A percentile compares a stretch with the other conserved stretches of the same genome.
These are phyloP conservation scores for Coelopa frigida DNA, from an alignment of 1,140 invertebrate genomes.

Conservation along the genomic window DNA sequence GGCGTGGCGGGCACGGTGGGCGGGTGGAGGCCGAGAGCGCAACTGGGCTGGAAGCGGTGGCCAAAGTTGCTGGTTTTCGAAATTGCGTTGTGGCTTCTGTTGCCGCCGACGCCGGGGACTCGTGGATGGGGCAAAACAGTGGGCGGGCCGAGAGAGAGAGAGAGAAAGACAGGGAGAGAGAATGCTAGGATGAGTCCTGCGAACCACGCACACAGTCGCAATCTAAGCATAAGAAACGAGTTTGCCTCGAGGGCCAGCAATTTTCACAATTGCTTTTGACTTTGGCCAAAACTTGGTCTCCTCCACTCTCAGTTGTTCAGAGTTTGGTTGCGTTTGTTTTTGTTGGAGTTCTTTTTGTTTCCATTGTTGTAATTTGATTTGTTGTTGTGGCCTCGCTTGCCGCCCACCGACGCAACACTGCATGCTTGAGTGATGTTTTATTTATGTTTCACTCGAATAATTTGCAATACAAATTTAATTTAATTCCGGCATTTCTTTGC, in stretches of 20 bases:
- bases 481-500: background rate
- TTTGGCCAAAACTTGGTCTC: background rate
- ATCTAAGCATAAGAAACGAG: conserved; percentile 11
- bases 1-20: background rate
- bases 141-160: too few relatives aligned
- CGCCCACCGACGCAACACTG: conserved; percentile 2
- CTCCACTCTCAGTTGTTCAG: background rate
- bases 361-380: background rate
- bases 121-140: too few relatives aligned
- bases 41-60: background rate
- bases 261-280: too few relatives aligned
- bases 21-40: background rate
- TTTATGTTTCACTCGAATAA: conserved; percentile 9
- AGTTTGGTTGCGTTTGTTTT: background rate
- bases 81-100: background rate
- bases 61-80: background rate
- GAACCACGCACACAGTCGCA: background rate
- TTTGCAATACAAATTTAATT: conserved; percentile 8
- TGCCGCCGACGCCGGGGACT: background rate
- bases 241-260: conserved; percentile 9
- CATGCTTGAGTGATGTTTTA: conserved; percentile 6
- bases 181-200: background rate
- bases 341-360: background rate
- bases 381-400: background rate
- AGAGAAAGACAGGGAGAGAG: too few relatives aligned